Base-by-base conservation (phyloP, 1,140 invertebrate genomes). In the Orchesella cincta region DNA sequence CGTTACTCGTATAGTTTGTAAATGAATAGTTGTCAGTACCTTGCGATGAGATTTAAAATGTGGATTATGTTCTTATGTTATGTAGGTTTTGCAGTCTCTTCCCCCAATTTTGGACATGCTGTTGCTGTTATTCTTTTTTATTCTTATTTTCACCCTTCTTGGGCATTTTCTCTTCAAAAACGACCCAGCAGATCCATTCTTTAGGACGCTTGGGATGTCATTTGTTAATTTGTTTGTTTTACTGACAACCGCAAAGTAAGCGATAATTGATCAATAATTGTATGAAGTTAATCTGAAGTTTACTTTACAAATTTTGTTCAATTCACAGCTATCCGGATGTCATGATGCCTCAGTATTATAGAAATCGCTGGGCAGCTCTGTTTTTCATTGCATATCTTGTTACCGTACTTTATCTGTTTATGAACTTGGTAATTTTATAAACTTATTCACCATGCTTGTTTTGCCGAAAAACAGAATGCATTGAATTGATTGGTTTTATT, bases 51-150 rank as follows among this genome's bases (percentile, higher is more conserved):
- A n/a, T n/a, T n/a, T n/a, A n/a, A n/a, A n/a, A 1, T n/a, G n/a
- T n/a, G n/a, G n/a, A n/a, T n/a, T n/a, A n/a, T n/a, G n/a, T n/a
- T n/a, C n/a, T n/a, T 12, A n/a, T n/a, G n/a, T n/a, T n/a, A n/a
- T 86, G 23, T 87, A 89, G 84, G 86, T 89, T 36, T 86, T 97
- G 67, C 93, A 95, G 86, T 94, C 93, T 1, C 83, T 96, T 81
- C 94, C 94, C 34, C 94, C 94, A 1, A 96, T 96, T 82, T 85
- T 96, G 73, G 94, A 96, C 84, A 95, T 96, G 93, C 85, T 97
- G 75, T 88, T 91, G 28, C 88, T 96, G 52, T 86, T 96, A 18
- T 86, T 96, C 80, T 96, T 96, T 85, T 93, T 95, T 83, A 92
- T 97, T 79, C 88, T 91, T 3, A 91, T 93, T 31, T 97, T 95